Percentiles rank a stretch among this genome's conserved stretches.
These are phyloP conservation scores for Dione vanillae DNA, from an alignment of 2,888 invertebrate species.

Conservation along the genomic window DNA sequence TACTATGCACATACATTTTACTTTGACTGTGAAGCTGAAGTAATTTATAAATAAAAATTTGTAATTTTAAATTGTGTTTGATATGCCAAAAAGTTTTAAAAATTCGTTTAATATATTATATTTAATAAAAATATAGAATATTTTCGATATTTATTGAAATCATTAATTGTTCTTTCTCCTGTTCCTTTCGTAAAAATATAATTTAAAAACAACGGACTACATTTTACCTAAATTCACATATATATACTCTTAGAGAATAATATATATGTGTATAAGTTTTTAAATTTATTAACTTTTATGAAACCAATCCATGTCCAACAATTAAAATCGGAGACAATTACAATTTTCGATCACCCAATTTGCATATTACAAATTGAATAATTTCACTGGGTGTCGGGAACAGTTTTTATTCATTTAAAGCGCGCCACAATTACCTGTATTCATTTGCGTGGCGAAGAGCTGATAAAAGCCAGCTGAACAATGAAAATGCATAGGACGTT, in stretches of 20 bases:
- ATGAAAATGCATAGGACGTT: constrained; percentile 56
- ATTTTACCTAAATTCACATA: neutral
- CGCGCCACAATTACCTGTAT: constrained; percentile 61
- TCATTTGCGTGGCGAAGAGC: constrained; percentile 63
- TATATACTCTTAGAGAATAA: neutral
- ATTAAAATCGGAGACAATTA: constrained; percentile 31
- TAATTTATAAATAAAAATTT: too few species aligned
- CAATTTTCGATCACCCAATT: constrained; percentile 33
- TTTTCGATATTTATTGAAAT: too few species aligned
- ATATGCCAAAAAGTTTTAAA: too few species aligned
- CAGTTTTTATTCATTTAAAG: constrained; percentile 62
- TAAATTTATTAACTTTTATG: constrained; percentile 19
- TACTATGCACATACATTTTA: too few species aligned
- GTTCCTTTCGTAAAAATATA: too few species aligned
- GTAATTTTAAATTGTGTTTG: too few species aligned
- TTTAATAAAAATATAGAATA: too few species aligned
- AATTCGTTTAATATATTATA: too few species aligned
- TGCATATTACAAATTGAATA: constrained; percentile 34
- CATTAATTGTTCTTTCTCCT: too few species aligned
- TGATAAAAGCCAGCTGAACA: constrained; percentile 68
- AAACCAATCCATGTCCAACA: constrained; percentile 27
- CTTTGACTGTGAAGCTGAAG: too few species aligned
- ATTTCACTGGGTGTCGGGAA: constrained; percentile 31
- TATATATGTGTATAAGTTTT: neutral
- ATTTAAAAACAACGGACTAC: too few species aligned